Percentiles rank a stretch among this genome's conserved stretches.
Evolutionary conservation across 2,797 vertebrate genomes (phyloP).

Genomic region (Calcarius lapponicus): DNA sequence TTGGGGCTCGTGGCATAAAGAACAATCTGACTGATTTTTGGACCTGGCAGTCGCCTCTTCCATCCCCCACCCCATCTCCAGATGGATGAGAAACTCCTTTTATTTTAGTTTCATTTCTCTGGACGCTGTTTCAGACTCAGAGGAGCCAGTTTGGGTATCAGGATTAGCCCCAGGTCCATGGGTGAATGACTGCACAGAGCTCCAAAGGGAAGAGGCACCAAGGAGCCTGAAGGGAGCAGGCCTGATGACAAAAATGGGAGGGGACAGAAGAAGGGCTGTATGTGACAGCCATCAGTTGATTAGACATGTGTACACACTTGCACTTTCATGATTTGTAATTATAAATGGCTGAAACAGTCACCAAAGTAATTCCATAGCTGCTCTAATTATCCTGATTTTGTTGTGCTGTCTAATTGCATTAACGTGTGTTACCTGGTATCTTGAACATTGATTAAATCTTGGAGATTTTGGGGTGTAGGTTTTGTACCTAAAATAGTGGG

Average conservation of each 20-base stretch:
- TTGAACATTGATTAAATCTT: background rate
- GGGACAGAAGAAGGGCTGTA: background rate
- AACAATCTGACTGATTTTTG: background rate
- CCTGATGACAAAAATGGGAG: background rate
- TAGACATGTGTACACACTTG: background rate
- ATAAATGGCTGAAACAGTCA: background rate
- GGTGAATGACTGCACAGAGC: background rate
- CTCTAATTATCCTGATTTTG: background rate
- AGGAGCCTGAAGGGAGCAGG: background rate
- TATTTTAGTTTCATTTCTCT: conserved; percentile 37
- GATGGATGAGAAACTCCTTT: background rate
- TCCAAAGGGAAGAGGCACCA: background rate
- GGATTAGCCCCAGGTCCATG: background rate
- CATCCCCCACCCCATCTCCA: background rate
- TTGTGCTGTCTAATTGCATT: background rate
- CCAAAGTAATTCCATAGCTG: background rate
- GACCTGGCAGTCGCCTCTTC: background rate
- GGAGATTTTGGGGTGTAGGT: background rate
- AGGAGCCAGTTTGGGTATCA: background rate
- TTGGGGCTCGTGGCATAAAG: background rate
- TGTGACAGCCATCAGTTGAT: background rate
- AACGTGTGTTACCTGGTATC: background rate
- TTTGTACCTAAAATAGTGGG: background rate
- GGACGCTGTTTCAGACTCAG: background rate
- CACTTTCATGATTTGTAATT: background rate